Evolutionary conservation across 1,140 invertebrate genomes (phyloP).

Genomic region (Drosophila albomicans): DNA sequence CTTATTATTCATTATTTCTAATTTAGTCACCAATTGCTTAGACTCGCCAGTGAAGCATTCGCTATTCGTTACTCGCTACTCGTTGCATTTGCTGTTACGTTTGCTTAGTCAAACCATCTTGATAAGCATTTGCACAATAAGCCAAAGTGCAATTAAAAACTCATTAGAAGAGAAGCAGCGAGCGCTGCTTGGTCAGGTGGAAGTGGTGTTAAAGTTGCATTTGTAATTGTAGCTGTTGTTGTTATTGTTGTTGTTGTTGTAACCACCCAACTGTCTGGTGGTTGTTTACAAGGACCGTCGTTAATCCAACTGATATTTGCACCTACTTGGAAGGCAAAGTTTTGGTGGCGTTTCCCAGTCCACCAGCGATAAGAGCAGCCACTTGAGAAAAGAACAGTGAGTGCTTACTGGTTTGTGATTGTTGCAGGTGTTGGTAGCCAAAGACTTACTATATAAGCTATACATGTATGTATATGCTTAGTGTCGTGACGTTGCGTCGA

Average conservation of each 20-base stretch:
- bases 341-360: slow-evolving; percentile 3
- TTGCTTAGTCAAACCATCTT: background rate
- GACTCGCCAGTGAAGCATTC: background rate
- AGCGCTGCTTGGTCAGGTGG: background rate
- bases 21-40: background rate
- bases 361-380: slow-evolving; percentile 25
- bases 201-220: background rate
- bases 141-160: slow-evolving; percentile 34
- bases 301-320: slow-evolving; percentile 15
- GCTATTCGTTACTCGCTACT: slow-evolving; percentile 5
- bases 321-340: slow-evolving; percentile 16
- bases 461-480: no score
- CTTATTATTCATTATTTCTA: no score
- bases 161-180: slow-evolving; percentile 11
- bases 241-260: background rate
- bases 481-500: slow-evolving; percentile 17
- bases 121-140: slow-evolving; percentile 10
- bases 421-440: background rate
- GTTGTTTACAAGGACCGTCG: slow-evolving; percentile 15
- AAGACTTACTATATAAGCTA: no score
- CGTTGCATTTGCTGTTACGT: background rate
- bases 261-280: background rate
- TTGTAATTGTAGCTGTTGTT: no score
- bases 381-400: slow-evolving; percentile 13
- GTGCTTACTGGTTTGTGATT: background rate